A percentile compares a stretch with the other conserved stretches of the same genome.
phyloP scores from a whole-genome alignment of 2,888 invertebrate genomes.

The Noctua comes region DNA sequence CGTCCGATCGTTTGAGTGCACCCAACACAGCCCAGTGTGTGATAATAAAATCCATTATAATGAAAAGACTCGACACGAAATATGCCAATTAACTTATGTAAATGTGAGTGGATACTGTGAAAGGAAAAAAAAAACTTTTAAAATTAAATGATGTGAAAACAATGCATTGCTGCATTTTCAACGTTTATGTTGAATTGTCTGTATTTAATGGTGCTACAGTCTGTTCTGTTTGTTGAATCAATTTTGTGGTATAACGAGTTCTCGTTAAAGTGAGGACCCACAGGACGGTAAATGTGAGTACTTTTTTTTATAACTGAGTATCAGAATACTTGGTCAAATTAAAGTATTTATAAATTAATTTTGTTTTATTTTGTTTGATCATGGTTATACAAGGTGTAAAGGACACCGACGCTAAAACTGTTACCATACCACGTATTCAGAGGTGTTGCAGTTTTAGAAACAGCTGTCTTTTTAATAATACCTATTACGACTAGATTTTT shows the following conservation, averaged over 20 bases:
- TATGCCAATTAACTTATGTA: conserved; percentile 68
- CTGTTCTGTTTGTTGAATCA: conserved; percentile 14
- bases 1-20: conserved; percentile 61
- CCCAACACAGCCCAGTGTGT: conserved; percentile 36
- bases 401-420: too few relatives aligned
- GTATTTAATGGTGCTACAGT: conserved; percentile 13
- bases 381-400: too few relatives aligned
- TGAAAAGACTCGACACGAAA: conserved; percentile 63
- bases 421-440: too few relatives aligned
- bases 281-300: too few relatives aligned
- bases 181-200: conserved; percentile 21
- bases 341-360: too few relatives aligned
- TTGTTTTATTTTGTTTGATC: too few relatives aligned
- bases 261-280: not conserved
- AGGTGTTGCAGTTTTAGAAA: too few relatives aligned
- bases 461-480: too few relatives aligned
- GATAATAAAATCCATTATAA: conserved; percentile 68
- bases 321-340: too few relatives aligned
- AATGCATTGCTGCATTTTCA: conserved; percentile 35
- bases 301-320: too few relatives aligned
- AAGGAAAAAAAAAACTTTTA: conserved; percentile 37
- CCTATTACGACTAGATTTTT: too few relatives aligned
- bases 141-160: conserved; percentile 52
- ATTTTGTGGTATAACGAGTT: not conserved
- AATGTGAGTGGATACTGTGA: conserved; percentile 57